These are phyloP conservation scores for Psittacus erithacus DNA, from an alignment of 2,113 vertebrate species.

Conservation along the genomic window DNA sequence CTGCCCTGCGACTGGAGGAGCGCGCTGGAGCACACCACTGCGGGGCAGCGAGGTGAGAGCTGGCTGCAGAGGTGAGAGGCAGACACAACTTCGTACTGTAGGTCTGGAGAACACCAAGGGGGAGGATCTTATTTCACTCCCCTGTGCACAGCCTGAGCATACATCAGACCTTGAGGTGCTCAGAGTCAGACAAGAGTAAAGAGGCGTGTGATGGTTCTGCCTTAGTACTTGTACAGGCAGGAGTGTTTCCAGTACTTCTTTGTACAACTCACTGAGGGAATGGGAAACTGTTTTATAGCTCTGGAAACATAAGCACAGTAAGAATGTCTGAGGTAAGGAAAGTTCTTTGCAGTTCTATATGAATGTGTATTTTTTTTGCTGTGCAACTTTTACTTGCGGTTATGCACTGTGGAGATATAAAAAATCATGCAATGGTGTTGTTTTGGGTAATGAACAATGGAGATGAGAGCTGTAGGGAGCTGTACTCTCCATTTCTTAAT, in stretches of 20 bases:
- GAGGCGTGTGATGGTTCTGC: conserved; percentile 84
- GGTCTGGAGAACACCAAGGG: conserved; percentile 77
- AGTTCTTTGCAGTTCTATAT: conserved; percentile 57
- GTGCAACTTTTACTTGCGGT: conserved; percentile 58
- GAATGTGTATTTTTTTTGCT: conserved; percentile 53
- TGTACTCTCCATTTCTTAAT: conserved; percentile 1
- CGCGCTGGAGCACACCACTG: conserved; percentile 69
- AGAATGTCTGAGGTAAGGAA: conserved; percentile 96
- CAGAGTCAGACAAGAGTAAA: conserved; percentile 82
- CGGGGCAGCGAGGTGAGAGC: conserved; percentile 77
- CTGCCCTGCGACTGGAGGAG: conserved; percentile 84
- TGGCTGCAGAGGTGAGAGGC: conserved; percentile 84
- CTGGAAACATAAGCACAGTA: conserved; percentile 82
- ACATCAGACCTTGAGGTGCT: conserved; percentile 88
- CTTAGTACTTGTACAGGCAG: conserved; percentile 84
- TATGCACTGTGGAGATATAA: conserved; percentile 29
- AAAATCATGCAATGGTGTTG: conserved; percentile 32
- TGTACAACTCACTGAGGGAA: conserved; percentile 84
- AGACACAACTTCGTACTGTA: conserved; percentile 73
- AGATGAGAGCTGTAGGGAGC: conserved; percentile 22
- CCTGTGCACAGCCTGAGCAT: conserved; percentile 84
- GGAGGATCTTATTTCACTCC: conserved; percentile 91
- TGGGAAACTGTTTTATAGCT: conserved; percentile 84
- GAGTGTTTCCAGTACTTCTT: conserved; percentile 84
- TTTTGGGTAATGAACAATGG: conserved; percentile 62